Evolutionary conservation across 2,113 vertebrate genomes (phyloP).

Genomic region (Rissa tridactyla): DNA sequence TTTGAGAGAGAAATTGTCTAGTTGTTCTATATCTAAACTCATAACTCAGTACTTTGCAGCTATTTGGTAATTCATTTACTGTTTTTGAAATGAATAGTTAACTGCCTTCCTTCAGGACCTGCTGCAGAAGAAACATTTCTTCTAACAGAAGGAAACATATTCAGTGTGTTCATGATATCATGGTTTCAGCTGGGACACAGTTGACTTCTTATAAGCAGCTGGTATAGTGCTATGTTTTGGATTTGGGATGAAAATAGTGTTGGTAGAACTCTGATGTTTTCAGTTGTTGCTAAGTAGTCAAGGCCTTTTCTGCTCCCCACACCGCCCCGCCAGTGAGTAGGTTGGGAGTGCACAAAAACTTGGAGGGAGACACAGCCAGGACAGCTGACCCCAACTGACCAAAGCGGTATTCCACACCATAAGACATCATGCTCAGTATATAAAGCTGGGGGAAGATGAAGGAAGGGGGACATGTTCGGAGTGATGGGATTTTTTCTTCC

Average conservation of each 20-base stretch:
- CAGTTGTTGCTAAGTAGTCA: not conserved
- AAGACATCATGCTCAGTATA: not conserved
- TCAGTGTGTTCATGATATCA: not conserved
- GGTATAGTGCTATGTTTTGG: not conserved
- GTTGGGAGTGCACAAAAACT: not conserved
- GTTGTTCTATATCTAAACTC: not conserved
- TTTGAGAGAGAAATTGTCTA: not conserved
- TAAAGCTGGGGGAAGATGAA: not conserved
- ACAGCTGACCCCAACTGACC: not conserved
- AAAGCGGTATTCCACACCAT: not conserved
- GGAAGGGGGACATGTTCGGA: not conserved
- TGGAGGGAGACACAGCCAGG: not conserved
- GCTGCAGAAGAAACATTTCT: not conserved
- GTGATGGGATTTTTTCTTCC: not conserved
- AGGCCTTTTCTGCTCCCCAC: not conserved
- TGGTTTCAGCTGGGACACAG: not conserved
- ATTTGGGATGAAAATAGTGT: not conserved
- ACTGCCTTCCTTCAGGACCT: not conserved
- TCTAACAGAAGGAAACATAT: not conserved
- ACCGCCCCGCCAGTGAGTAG: not conserved
- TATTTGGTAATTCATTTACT: not conserved
- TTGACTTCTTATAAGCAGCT: not conserved
- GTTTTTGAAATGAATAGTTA: not conserved
- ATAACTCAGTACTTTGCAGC: not conserved
- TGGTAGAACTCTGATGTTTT: not conserved